A percentile compares a stretch with the other conserved stretches of the same genome.
Evolutionary conservation across 1,140 invertebrate genomes (phyloP).

Genomic region (Microplitis mediator): DNA sequence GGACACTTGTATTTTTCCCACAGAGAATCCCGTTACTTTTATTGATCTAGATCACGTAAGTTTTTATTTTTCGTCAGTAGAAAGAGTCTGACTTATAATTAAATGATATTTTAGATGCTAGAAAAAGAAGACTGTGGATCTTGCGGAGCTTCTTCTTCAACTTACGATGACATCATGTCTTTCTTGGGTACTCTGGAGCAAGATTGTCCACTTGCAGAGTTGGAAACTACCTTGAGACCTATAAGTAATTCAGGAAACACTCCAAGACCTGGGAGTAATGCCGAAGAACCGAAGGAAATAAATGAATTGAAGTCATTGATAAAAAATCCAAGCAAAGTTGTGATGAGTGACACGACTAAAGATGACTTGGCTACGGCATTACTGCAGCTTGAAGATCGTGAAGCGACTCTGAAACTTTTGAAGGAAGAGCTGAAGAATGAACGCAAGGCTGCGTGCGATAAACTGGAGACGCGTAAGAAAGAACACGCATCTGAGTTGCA

Average conservation of each 20-base stretch:
- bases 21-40: not conserved
- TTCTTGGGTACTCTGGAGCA: constrained; percentile 46
- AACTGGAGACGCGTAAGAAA: constrained; percentile 52
- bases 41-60: constrained; percentile 8
- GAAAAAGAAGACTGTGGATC: constrained; percentile 46
- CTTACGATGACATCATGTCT: constrained; percentile 55
- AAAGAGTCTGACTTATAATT: not conserved
- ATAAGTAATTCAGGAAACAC: not conserved
- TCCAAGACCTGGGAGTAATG: not conserved
- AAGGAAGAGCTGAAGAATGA: constrained; percentile 57
- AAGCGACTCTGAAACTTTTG: constrained; percentile 50
- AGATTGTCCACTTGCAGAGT: constrained; percentile 30
- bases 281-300: not conserved
- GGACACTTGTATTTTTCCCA: constrained; percentile 1
- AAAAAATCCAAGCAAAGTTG: constrained; percentile 15
- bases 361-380: constrained; percentile 47
- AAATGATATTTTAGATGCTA: constrained; percentile 28
- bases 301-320: not conserved
- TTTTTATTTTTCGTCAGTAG: not conserved
- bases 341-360: constrained; percentile 25
- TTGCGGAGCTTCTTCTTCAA: constrained; percentile 33
- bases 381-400: constrained; percentile 59
- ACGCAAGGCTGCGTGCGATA: constrained; percentile 53
- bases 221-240: not conserved
- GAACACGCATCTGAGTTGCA: constrained; percentile 55